Evolutionary conservation across 2,797 vertebrate genomes (phyloP), one percentile per base, ranked within the genome.

Genomic region (Semaprochilodus insignis): DNA sequence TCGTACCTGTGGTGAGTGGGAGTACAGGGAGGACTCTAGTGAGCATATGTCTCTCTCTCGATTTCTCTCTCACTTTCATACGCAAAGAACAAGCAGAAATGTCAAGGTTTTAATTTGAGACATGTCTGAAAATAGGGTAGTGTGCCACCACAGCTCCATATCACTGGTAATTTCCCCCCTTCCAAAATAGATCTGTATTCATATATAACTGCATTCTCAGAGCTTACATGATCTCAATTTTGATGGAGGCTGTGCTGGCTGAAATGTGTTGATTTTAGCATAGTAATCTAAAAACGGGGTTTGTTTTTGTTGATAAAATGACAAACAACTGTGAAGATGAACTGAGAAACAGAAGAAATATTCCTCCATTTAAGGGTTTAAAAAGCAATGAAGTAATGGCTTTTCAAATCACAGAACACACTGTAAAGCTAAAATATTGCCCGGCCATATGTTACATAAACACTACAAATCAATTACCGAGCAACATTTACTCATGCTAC

Each of bases 1-100:
- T 67, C 6, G 34, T 34, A 19, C 34, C 65, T 67, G 65, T 21
- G 34, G 40, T 34, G 65, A 67, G 60, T 15, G 48, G 34, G 59
- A 72, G 76, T 48, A 17, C 40, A 63, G 54, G 59, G 74, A 77
- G 52, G 77, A 31, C 59, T 63, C 72, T 25, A 16, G 55, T 57
- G 54, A 57, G n/a, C 66, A 13, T 44, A 51, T 54, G 62, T 62
- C 74, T 82, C 51, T 23, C 36, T 44, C 55, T 23, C 8, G 27
- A 34, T 1, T 6, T 44, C 55, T 62, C 55, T 25, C n/a, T 60
- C 67, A 23, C 40, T 63, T 55, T 52, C 44, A 73, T 34, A 72
- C 21, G 44, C 67, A 48, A 70, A 51, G 27, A 72, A 74, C 51
- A 57, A 19, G 72, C 25, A 34, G 51, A 21, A 52, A 51, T 57